phyloP scores from a whole-genome alignment of 2,888 invertebrate species.

The Megalurothrips usitatus region DNA sequence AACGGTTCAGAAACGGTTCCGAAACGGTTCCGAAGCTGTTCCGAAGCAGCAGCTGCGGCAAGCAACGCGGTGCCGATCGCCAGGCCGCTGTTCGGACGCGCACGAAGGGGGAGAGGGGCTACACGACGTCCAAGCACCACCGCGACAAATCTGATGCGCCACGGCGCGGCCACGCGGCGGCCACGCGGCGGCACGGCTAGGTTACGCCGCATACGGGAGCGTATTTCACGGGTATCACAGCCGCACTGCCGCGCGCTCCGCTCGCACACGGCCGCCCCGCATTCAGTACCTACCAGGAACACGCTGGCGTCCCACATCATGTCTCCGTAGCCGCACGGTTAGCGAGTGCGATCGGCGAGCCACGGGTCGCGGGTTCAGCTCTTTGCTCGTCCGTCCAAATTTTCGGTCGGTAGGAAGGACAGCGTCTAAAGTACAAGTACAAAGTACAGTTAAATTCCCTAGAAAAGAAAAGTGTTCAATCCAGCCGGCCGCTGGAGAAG shows the following conservation, averaged over 20 bases:
- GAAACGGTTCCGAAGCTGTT: background rate
- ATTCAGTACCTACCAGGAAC: background rate
- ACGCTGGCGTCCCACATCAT: too few relatives aligned
- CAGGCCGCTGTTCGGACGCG: background rate
- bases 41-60: background rate
- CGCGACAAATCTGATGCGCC: constrained; percentile 11
- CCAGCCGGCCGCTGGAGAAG: too few relatives aligned
- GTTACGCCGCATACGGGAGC: background rate
- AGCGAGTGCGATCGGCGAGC: too few relatives aligned
- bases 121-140: too few relatives aligned
- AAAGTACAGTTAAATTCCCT: too few relatives aligned
- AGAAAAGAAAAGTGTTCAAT: too few relatives aligned
- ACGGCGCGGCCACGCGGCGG: background rate
- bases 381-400: too few relatives aligned
- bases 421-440: too few relatives aligned
- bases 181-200: background rate
- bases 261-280: background rate
- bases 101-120: background rate
- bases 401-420: too few relatives aligned
- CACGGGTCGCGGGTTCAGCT: too few relatives aligned
- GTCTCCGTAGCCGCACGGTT: too few relatives aligned
- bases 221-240: background rate
- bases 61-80: too few relatives aligned
- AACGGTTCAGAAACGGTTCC: background rate
- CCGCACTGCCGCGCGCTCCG: background rate